Evolutionary conservation across 2,797 vertebrate species (phyloP), one percentile per base, ranked within the genome.

Genomic region (Alcedo atthis): DNA sequence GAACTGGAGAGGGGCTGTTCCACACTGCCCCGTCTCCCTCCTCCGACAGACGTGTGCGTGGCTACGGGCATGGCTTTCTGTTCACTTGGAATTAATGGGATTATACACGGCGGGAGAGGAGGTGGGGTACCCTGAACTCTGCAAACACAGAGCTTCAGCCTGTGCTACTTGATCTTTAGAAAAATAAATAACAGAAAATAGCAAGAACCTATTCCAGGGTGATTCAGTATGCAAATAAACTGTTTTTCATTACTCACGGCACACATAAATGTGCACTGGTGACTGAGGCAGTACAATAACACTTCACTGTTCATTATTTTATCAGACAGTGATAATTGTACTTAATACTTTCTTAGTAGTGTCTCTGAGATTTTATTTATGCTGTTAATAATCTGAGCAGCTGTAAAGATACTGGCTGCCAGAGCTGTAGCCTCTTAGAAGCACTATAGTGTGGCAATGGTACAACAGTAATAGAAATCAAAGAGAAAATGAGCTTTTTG

Each of bases 291-390:
- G 85, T 76, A 32, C 85, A 95, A 94, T 89, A 93, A 85, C 79
- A 51, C 78, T 95, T 94, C 40, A 37, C 85, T 89, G 80, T 95
- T 95, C 63, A 12, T 96, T 87, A 67, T 96, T 95, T 96, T 94
- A 92, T 95, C 96, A 88, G 94, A 90, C 92, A 94, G 63, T 75
- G 85, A 79, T 96, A 96, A 87, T 87, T 95, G 88, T 66, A 81
- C 93, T 93, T 96, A 89, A 69, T 92, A 85, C 87, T 69, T 84
- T 96, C 95, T 96, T 95, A 96, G 92, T 92, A 78, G 85, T 95
- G 95, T 95, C 85, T 96, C 90, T 81, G 78, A 88, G 91, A 96
- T 87, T 94, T 96, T 96, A 90, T 96, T 96, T 95, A 89, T 96
- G 68, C 91, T 90, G 82, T 92, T 96, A 91, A 92, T 89, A 96